Base-by-base conservation (phyloP, 2,113 vertebrate genomes). In the Hippolais icterina region DNA sequence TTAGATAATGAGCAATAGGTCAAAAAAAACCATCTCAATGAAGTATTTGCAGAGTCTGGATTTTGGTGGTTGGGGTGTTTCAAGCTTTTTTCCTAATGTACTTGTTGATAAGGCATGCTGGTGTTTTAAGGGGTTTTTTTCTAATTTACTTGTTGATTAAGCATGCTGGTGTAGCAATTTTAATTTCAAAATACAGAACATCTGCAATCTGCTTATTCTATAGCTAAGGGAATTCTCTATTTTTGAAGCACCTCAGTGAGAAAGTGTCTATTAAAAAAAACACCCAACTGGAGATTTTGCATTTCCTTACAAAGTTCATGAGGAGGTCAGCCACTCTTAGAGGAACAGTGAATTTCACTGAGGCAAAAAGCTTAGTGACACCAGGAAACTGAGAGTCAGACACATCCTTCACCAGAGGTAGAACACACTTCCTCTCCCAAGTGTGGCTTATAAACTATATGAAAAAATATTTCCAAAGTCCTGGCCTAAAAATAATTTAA, bases 141-240 rank as follows among this genome's bases (percentile, higher is more conserved):
- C 53, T 44, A 59, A 47, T 39, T 39, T 39, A 49, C 10, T 35
- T 74, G 47, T 25, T 64, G 31, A 63, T 78, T 57, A 74, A 84
- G 50, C 24, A 70, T 59, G 25, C 23, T 49, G 49, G 6, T 79
- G 9, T 54, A 76, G 59, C 69, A 47, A 28, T 74, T 92, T 95
- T 39, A 54, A 35, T 44, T 96, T 96, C 70, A 83, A 87, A 53
- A 94, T 35, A 23, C 59, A 59, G 49, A 53, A 79, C 44, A 90
- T 90, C 85, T 94, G 52, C 86, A 89, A 61, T 44, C 16, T 42
- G 42, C 39, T 11, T 83, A 47, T 92, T 90, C 57, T 91, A 68
- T 87, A 95, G 86, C 81, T 95, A 94, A 87, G 74, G 69, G 63
- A 91, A 93, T 24, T 44, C 50, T 91, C 52, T 96, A 20, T 47